Conservation (phyloP, 1,140 invertebrate species). For the Ruditapes philippinarum region DNA sequence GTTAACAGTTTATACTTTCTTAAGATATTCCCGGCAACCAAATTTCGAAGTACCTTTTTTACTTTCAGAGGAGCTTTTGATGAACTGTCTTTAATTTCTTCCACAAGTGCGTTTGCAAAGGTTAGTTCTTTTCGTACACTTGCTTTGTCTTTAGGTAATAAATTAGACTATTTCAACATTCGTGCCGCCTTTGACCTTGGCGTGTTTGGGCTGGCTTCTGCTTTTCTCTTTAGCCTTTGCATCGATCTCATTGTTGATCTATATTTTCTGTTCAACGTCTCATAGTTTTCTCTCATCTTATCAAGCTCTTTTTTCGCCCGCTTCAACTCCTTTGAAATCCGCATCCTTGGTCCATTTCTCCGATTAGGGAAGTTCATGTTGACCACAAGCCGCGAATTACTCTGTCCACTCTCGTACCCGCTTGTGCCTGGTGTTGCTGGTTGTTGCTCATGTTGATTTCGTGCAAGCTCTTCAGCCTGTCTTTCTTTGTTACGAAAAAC, state of each 20-base stretch:
- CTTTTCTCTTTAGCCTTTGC: conserved; percentile 41
- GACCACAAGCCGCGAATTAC: too few species aligned
- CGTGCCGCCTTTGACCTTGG: neutral
- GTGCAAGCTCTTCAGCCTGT: neutral
- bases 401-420: conserved; percentile 44
- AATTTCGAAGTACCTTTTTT: conserved; percentile 52
- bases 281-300: conserved; percentile 4
- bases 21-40: conserved; percentile 48
- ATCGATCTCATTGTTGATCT: neutral
- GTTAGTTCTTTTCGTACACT: conserved; percentile 45
- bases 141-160: neutral
- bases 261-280: conserved; percentile 6
- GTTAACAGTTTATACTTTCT: conserved; percentile 44
- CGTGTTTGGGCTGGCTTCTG: neutral
- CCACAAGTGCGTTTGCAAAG: conserved; percentile 32
- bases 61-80: conserved; percentile 6
- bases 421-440: neutral
- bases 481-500: too few species aligned
- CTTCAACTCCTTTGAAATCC: conserved; percentile 2
- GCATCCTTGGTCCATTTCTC: conserved; percentile 20
- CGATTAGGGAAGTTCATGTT: too few species aligned
- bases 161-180: neutral
- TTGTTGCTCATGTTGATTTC: neutral
- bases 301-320: conserved; percentile 22
- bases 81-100: neutral